Base-by-base conservation (phyloP, 2,113 vertebrate species). In the Crypturellus undulatus region DNA sequence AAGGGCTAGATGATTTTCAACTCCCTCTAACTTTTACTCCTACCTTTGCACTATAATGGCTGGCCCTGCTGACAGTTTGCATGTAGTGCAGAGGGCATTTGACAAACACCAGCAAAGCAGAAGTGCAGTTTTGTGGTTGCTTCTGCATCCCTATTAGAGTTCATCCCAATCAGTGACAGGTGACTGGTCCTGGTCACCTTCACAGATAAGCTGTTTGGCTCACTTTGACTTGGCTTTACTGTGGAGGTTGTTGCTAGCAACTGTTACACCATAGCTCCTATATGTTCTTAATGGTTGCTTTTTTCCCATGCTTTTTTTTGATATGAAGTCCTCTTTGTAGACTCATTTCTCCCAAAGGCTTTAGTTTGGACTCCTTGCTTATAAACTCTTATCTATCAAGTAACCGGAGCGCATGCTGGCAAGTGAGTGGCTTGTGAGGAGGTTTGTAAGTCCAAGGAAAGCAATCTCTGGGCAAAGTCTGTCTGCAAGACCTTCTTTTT, bases 391-490 rank as follows among this genome's bases (percentile, higher is more conserved):
- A 81, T 58, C 26, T 79, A n/a, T 24, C 47, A 2, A 34, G 56
- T 40, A 16, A 12, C 64, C 80, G 65, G 59, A 18, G 1, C 49
- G 4, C n/a, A 12, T 62, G 28, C 30, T 84, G 51, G 8, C 68
- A 68, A 36, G 32, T 73, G 84, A 87, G 43, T 79, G 45, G 36
- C 54, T 77, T 0, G 0, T 20, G 17, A 54, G 71, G 62, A 47
- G 28, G 5, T 80, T 14, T 3, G 8, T 60, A 32, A 5, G 24
- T 69, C 19, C n/a, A 47, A 70, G 68, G 76, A 86, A 47, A 65
- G 15, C 72, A 93, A 52, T 4, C 62, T 80, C 60, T 69, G 91
- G 47, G 73, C 92, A 94, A 95, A 96, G 96, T 95, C 68, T 75
- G 42, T 47, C 79, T 88, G 47, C 15, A 43, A 79, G 52, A 58